phyloP scores from a whole-genome alignment of 2,797 vertebrate genomes.

The Dendrocincla tyrannina region DNA sequence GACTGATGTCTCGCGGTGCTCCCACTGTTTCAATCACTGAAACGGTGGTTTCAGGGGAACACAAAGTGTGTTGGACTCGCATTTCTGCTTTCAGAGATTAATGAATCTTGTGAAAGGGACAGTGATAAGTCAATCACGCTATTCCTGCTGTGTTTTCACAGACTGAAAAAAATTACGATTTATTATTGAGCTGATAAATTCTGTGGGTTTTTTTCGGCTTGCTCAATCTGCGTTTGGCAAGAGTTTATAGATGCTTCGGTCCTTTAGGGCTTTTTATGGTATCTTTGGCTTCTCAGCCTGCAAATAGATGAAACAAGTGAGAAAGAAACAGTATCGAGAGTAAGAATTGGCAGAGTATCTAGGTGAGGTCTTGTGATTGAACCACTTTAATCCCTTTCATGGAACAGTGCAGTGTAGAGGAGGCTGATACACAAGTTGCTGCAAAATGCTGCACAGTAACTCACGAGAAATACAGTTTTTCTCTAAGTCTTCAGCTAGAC shows the following conservation, averaged over 20 bases:
- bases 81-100: conserved; percentile 1
- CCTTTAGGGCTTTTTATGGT: neutral
- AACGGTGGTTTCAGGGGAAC: neutral
- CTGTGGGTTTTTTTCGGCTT: neutral
- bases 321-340: neutral
- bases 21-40: neutral
- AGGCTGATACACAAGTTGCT: neutral
- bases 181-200: conserved; percentile 47
- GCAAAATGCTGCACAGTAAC: neutral
- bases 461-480: neutral
- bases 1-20: neutral
- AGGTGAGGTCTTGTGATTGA: neutral
- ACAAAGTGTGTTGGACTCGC: neutral
- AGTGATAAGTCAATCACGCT: conserved; percentile 46
- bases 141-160: neutral
- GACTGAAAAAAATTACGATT: neutral
- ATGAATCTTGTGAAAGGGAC: conserved; percentile 8
- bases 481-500: neutral
- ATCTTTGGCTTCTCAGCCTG: neutral
- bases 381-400: neutral
- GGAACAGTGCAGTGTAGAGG: rapidly evolving
- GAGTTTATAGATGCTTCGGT: neutral
- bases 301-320: neutral
- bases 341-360: neutral
- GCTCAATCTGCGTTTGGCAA: neutral